Conservation (phyloP, 2,888 invertebrate genomes). For the Pandemis corylana region DNA sequence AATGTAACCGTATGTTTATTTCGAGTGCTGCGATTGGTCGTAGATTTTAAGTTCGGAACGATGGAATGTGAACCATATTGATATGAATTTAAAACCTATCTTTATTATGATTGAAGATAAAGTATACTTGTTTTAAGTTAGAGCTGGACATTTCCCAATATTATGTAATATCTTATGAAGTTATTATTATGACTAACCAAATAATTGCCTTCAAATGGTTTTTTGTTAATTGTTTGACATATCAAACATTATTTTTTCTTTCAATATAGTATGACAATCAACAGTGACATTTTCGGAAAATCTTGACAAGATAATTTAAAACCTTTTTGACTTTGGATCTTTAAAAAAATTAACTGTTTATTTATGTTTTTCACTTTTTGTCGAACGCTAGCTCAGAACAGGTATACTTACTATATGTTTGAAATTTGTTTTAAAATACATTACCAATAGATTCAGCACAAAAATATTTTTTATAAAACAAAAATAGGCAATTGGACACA, state of each 20-base stretch:
- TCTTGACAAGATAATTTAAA: no score
- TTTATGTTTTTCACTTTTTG: neutral
- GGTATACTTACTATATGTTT: neutral
- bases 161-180: no score
- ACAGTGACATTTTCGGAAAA: no score
- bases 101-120: slow-evolving; percentile 9
- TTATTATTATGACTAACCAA: neutral
- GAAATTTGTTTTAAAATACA: slow-evolving; percentile 3
- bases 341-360: neutral
- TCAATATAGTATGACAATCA: no score
- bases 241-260: no score
- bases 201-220: no score
- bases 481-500: slow-evolving; percentile 56
- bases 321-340: neutral
- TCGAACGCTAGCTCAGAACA: slow-evolving; percentile 13
- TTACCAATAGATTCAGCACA: slow-evolving; percentile 25
- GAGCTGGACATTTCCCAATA: neutral
- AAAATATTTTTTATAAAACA: slow-evolving; percentile 30
- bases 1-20: slow-evolving; percentile 14
- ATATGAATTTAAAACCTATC: slow-evolving; percentile 15
- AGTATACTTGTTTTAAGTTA: slow-evolving; percentile 18
- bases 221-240: no score
- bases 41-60: slow-evolving; percentile 24
- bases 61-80: slow-evolving; percentile 24
- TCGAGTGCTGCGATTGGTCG: slow-evolving; percentile 7